phyloP scores from a whole-genome alignment of 2,888 invertebrate genomes.

The Ichneumoninae sp. region DNA sequence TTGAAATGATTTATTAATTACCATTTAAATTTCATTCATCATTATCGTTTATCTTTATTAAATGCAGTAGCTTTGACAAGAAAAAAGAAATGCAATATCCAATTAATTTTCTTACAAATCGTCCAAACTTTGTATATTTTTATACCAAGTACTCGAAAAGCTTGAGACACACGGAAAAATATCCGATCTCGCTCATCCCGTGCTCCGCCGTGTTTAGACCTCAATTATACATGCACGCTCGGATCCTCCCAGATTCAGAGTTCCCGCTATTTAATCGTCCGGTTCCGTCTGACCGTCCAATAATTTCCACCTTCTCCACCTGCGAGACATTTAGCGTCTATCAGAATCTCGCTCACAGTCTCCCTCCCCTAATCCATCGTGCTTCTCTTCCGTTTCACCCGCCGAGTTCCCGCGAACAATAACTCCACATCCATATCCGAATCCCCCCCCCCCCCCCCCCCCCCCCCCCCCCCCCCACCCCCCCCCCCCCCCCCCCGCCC shows the following conservation, averaged over 20 bases:
- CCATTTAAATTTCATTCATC: neutral
- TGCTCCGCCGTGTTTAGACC: neutral
- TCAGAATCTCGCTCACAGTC: neutral
- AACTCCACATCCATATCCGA: constrained; percentile 38
- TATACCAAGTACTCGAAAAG: too few species aligned
- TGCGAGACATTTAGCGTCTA: neutral
- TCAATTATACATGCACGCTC: neutral
- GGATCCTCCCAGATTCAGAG: neutral
- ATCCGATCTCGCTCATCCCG: too few species aligned
- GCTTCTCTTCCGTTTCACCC: constrained; percentile 14
- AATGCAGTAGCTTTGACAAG: neutral
- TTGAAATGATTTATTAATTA: neutral
- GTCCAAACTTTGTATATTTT: neutral
- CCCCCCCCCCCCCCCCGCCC: neutral
- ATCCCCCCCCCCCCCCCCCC: neutral
- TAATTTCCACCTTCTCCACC: constrained; percentile 3
- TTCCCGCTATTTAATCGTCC: neutral
- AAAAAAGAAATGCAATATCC: neutral
- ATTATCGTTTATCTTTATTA: neutral
- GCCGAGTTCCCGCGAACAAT: constrained; percentile 29
- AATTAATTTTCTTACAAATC: neutral
- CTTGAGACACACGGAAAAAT: too few species aligned
- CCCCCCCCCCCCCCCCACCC: neutral
- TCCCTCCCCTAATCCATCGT: constrained; percentile 16
- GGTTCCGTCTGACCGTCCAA: constrained; percentile 1